Conservation (phyloP, 2,113 vertebrate genomes). For the Ctenomys sociabilis region DNA sequence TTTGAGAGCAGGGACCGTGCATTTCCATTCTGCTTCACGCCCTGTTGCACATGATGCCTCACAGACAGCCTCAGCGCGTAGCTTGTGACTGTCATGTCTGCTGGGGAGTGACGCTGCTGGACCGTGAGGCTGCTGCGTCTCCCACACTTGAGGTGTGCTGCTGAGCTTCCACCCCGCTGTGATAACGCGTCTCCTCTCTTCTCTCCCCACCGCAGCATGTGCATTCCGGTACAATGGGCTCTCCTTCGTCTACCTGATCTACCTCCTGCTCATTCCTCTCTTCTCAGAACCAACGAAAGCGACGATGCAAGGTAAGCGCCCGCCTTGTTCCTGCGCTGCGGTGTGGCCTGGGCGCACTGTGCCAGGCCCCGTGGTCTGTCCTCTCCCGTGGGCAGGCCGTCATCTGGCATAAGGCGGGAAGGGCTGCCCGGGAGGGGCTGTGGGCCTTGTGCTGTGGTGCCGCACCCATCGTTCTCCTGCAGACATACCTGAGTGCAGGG, state of each 20-base stretch:
- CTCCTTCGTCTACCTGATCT: constrained; percentile 99
- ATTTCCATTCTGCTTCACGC: neutral
- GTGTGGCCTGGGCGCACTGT: neutral
- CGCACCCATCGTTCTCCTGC: neutral
- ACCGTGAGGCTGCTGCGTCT: fast-evolving
- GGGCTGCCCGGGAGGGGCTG: neutral
- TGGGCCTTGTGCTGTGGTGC: neutral
- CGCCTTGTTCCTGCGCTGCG: fast-evolving
- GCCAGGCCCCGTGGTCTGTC: neutral
- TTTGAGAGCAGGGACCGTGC: neutral
- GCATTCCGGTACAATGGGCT: constrained; percentile 98
- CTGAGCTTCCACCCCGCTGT: neutral
- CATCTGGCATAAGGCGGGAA: neutral
- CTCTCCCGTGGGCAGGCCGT: neutral
- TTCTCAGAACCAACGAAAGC: constrained; percentile 95
- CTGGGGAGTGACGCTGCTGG: neutral
- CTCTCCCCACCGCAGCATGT: constrained; percentile 89
- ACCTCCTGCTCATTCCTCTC: constrained; percentile 97
- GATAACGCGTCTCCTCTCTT: neutral
- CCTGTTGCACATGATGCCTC: neutral
- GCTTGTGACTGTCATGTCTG: neutral
- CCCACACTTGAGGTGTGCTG: fast-evolving
- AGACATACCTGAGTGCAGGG: neutral
- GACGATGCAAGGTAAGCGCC: constrained; percentile 96
- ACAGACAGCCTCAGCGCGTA: neutral